Percentiles rank a stretch among this genome's conserved stretches.
These are phyloP conservation scores for Echinarachnius parma DNA, from an alignment of 53 echinoderm and acorn worm genomes.

Conservation along the genomic window DNA sequence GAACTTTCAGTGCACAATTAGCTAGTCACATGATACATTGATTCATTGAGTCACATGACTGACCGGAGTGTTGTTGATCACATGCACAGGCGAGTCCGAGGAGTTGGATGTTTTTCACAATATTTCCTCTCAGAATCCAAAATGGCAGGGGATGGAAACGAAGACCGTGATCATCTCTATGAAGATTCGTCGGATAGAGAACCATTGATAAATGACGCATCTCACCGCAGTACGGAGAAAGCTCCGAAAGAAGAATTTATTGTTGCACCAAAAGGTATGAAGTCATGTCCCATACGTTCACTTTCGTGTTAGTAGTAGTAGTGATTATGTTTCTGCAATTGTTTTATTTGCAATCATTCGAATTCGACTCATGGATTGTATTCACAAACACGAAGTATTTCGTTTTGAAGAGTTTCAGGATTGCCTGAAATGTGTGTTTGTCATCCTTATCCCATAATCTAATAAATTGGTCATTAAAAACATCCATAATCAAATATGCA, in stretches of 20 bases:
- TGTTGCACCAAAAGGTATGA: conserved; percentile 1
- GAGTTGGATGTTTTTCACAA: not conserved
- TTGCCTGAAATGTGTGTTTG: no score
- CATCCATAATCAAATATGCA: no score
- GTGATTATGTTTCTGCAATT: not conserved
- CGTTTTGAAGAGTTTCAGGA: no score
- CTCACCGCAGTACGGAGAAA: not conserved
- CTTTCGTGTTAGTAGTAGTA: not conserved
- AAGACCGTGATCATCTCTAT: not conserved
- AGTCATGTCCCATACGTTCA: not conserved
- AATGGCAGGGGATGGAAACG: not conserved
- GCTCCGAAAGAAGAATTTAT: not conserved
- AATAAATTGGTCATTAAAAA: no score
- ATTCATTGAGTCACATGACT: not conserved
- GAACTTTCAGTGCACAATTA: no score
- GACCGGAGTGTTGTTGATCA: not conserved
- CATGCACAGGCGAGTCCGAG: not conserved
- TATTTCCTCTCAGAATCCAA: not conserved
- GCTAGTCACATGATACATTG: not conserved
- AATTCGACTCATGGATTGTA: no score
- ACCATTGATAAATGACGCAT: not conserved
- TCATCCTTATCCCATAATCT: no score
- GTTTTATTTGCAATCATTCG: not conserved
- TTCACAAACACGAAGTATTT: no score
- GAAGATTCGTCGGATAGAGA: not conserved